These are phyloP conservation scores for Lysandra bellargus DNA, from an alignment of 2,888 invertebrate species.

Conservation along the genomic window DNA sequence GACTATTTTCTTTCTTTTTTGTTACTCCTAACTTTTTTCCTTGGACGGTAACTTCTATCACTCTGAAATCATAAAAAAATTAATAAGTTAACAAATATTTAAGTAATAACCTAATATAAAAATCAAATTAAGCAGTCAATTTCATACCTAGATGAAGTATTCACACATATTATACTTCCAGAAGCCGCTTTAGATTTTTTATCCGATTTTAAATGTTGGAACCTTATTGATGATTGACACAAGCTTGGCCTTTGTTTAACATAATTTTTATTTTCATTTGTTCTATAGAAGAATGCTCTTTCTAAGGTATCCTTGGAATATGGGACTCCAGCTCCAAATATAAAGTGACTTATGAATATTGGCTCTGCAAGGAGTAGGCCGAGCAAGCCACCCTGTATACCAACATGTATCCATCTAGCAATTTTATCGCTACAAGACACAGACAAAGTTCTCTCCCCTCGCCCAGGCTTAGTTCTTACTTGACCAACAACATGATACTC, in stretches of 20 bases:
- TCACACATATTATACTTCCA: conserved; percentile 65
- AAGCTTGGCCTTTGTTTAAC: conserved; percentile 49
- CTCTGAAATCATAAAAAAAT: conserved; percentile 64
- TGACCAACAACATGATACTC: conserved; percentile 85
- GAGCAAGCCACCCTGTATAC: conserved; percentile 91
- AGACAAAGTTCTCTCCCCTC: conserved; percentile 93
- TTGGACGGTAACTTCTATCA: conserved; percentile 86
- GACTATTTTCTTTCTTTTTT: conserved; percentile 78
- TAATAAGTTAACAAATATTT: conserved; percentile 11
- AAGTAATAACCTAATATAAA: conserved; percentile 10
- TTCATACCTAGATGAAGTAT: conserved; percentile 50
- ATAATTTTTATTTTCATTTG: conserved; percentile 34
- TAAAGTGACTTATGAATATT: conserved; percentile 85
- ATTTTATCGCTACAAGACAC: conserved; percentile 97
- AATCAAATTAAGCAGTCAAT: neutral
- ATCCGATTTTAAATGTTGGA: conserved; percentile 50
- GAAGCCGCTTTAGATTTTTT: conserved; percentile 53
- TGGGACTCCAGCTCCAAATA: conserved; percentile 85
- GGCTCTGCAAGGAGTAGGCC: conserved; percentile 83
- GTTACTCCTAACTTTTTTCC: conserved; percentile 90
- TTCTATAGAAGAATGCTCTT: conserved; percentile 73
- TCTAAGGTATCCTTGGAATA: conserved; percentile 81
- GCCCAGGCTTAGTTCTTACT: conserved; percentile 93
- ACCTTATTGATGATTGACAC: conserved; percentile 54
- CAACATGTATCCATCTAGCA: conserved; percentile 92